Evolutionary conservation across 2,113 vertebrate genomes (phyloP).

Genomic region (Dasyornis broadbenti): DNA sequence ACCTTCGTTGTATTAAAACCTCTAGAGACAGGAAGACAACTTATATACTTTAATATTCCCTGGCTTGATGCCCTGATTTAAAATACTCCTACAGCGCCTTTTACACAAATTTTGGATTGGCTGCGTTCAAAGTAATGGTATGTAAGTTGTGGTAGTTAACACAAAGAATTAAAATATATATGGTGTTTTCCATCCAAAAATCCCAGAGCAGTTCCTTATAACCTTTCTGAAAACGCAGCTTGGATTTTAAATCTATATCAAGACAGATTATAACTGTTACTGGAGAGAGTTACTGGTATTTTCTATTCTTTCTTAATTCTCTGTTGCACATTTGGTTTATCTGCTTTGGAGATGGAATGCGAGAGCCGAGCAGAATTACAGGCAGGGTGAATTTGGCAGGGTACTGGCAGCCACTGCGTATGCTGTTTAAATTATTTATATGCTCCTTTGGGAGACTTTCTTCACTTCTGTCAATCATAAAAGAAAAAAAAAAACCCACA

Average conservation of each 20-base stretch:
- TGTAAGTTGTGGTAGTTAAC: background rate
- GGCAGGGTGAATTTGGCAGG: background rate
- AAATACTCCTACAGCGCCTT: background rate
- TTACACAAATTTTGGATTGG: background rate
- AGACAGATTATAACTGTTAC: background rate
- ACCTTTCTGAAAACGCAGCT: background rate
- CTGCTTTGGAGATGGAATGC: background rate
- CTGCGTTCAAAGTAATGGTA: background rate
- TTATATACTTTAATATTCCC: conserved; percentile 2
- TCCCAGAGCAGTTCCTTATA: background rate
- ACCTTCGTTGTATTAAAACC: background rate
- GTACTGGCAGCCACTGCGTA: background rate
- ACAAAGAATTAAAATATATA: background rate
- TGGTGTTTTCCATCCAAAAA: background rate
- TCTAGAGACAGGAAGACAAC: background rate
- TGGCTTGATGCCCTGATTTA: conserved; percentile 1
- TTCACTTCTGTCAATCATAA: background rate
- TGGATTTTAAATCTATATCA: background rate
- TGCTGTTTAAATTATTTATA: conserved; percentile 42
- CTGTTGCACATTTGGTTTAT: background rate
- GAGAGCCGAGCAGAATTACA: background rate
- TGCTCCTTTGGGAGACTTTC: background rate
- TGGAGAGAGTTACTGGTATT: background rate
- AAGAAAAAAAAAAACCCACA: background rate
- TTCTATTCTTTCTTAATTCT: background rate